Base-by-base conservation (phyloP, 2,888 invertebrate species). In the Oscheius onirici region DNA sequence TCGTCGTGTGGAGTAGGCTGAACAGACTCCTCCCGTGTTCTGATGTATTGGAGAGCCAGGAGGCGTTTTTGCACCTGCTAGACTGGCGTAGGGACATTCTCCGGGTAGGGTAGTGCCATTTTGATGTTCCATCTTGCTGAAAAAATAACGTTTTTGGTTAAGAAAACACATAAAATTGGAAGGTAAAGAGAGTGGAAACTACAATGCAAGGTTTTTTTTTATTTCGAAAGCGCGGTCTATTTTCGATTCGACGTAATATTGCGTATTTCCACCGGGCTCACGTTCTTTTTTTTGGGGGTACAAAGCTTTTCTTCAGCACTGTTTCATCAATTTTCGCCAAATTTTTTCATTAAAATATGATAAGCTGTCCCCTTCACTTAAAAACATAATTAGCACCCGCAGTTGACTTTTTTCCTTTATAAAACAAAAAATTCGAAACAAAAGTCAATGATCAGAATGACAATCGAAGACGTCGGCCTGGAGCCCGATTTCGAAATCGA, bases 401-500 rank as follows among this genome's bases (percentile, higher is more conserved):
- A 17, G 49, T 17, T 17, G 15, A 0, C 22, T 49, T 49, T 3
- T 49, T 17, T 17, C 17, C 3, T 49, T 17, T 17, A 49, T n/a
- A n/a, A n/a, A n/a, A n/a, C n/a, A n/a, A n/a, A 46, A 46, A 46
- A 46, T 5, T n/a, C 13, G 3, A 1, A 3, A 49, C 15, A 49
- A 17, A 20, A 1, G 17, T 1, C 1, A 17, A 10, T 17, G 44
- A 46, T 46, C 20, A 40, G 26, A 26, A 68, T 68, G 68, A 41
- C 68, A 20, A 41, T 57, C 13, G 79, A 79, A 55, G 79, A 79
- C 46, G 73, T 73, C 46, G 79, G 79, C 41, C 54, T 79, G 17
- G 79, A 79, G 71, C 75, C 75, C 20, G 71, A 57, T n/a, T 75
- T 77, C 41, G 79, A 79, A 6, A 26, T 69, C 40, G 73, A 76